Evolutionary conservation across 2,113 vertebrate species (phyloP), one percentile per base, ranked within the genome.

Genomic region (Elanoides forficatus): DNA sequence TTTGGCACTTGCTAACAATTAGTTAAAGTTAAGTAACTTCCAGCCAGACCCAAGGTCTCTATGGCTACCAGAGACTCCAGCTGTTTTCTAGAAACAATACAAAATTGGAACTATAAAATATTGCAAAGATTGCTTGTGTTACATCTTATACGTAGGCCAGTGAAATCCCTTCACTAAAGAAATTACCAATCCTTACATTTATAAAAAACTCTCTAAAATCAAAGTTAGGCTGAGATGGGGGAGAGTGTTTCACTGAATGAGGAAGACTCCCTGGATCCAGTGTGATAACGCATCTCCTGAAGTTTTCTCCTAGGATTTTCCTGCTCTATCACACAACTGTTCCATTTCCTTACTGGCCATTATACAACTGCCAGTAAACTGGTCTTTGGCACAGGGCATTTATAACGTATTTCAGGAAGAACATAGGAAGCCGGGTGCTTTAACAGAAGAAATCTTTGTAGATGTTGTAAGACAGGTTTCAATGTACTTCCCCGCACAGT

Each of bases 131-230:
- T 32, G 34, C 36, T 40, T 23, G 5, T 68, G 22, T 50, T 29
- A 9, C 3, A 15, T 30, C 11, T 26, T 48, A 4, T 12, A 19
- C 0, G 0, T 4, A 38, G 52, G 50, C 23, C 25, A 16, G 36
- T 29, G 66, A 72, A 68, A 81, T 48, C 23, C 25, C 34, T 53
- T 59, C 23, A 21, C 19, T 15, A 15, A 38, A 36, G 5, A 68
- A 56, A 65, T 11, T 3, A 25, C 5, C 10, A 43, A 55, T 30
- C 8, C 38, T 38, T 63, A 27, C 9, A 13, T 60, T 70, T 26
- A 34, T 45, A 7, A 23, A 32, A 23, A 23, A 0, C 1, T 3
- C 2, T 18, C 8, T 4, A 30, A n/a, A 48, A 20, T 36, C 17
- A 32, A 50, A 29, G 10, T 47, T 27, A 32, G 38, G 9, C 6